Conservation (phyloP, 2,797 vertebrate genomes). For the Typhlichthys subterraneus region DNA sequence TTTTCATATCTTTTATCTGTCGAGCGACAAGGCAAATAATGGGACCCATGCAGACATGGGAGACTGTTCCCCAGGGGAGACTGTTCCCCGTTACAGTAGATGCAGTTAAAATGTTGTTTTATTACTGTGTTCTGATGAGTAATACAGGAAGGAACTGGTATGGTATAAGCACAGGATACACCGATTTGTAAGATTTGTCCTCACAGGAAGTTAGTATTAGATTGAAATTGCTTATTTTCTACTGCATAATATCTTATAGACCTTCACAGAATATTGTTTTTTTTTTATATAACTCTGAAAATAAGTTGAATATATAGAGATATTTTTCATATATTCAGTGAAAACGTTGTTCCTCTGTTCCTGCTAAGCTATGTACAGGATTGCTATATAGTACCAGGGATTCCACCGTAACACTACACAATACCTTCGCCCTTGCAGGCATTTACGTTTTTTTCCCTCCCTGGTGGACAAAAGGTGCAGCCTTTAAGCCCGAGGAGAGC, state of each 20-base stretch:
- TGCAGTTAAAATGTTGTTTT: constrained; percentile 33
- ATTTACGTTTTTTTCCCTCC: neutral
- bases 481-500: constrained; percentile 31
- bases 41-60: constrained; percentile 45
- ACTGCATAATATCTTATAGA: too few species aligned
- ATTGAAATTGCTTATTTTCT: too few species aligned
- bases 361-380: too few species aligned
- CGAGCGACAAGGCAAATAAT: constrained; percentile 63
- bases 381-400: too few species aligned
- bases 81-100: constrained; percentile 37
- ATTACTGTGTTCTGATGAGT: constrained; percentile 24
- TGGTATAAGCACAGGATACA: too few species aligned
- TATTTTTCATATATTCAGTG: constrained; percentile 1
- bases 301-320: neutral
- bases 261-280: too few species aligned
- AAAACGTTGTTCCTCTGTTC: too few species aligned
- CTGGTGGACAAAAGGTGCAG: constrained; percentile 48
- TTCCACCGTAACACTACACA: neutral
- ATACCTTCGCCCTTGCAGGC: constrained; percentile 10
- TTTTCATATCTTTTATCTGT: constrained; percentile 69
- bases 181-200: too few species aligned
- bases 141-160: too few species aligned
- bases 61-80: constrained; percentile 46
- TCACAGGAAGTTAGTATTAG: too few species aligned
- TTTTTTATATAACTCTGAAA: neutral